Conservation (phyloP, 2,797 vertebrate species). For the Ctenopoma multispine region DNA sequence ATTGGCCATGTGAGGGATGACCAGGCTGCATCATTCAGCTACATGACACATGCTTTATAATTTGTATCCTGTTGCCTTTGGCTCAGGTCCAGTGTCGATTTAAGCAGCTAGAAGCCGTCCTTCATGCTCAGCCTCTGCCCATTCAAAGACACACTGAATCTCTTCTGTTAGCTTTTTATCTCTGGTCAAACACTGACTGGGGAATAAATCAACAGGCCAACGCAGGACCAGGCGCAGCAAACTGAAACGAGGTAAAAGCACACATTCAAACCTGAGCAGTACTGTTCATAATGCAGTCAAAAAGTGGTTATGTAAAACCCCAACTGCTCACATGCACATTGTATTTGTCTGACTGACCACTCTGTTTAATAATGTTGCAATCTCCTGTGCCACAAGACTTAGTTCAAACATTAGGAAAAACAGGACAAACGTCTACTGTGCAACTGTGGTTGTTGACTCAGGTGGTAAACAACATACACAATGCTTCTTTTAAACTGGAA, state of each 20-base stretch:
- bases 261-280: not conserved
- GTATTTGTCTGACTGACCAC: too few species aligned
- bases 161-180: not conserved
- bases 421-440: too few species aligned
- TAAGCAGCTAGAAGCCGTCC: not conserved
- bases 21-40: not conserved
- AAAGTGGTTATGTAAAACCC: conserved; percentile 22
- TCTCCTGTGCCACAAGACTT: too few species aligned
- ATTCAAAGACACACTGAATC: not conserved
- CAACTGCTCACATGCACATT: not conserved
- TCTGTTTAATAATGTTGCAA: too few species aligned
- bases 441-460: too few species aligned
- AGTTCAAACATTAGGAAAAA: too few species aligned
- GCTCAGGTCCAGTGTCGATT: conserved; percentile 1
- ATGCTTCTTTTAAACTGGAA: too few species aligned
- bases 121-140: not conserved
- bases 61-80: conserved; percentile 7
- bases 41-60: not conserved
- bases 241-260: not conserved
- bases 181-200: not conserved
- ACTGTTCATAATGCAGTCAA: not conserved
- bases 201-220: not conserved
- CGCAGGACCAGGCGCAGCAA: conserved; percentile 6
- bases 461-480: too few species aligned
- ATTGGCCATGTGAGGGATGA: conserved; percentile 7